phyloP scores from a whole-genome alignment of 1,140 invertebrate species.

The Hylaeus anthracinus region DNA sequence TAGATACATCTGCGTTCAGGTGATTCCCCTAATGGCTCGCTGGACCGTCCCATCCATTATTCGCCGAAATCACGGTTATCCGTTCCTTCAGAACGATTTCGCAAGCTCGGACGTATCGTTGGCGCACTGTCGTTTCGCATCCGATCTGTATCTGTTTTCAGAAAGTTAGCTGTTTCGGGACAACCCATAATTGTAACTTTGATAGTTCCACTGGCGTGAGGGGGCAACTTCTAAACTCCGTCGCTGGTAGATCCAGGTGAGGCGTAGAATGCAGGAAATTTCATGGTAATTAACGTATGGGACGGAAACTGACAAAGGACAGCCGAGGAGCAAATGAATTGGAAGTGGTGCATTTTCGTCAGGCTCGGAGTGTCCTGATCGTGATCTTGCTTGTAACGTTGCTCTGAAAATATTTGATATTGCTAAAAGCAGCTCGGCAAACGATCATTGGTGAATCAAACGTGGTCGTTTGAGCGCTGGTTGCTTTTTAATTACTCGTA shows the following conservation, averaged over 20 bases:
- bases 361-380: background rate
- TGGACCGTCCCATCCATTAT: too few species aligned
- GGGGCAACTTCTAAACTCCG: conserved; percentile 33
- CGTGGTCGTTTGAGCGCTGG: too few species aligned
- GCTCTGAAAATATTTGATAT: background rate
- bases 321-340: conserved; percentile 11
- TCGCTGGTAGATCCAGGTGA: conserved; percentile 2
- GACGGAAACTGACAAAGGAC: background rate
- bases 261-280: conserved; percentile 28
- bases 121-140: background rate
- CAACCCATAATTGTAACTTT: conserved; percentile 47
- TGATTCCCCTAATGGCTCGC: too few species aligned
- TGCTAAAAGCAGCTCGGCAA: background rate
- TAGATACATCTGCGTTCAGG: too few species aligned
- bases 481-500: too few species aligned
- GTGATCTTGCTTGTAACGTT: background rate
- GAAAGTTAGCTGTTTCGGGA: conserved; percentile 33
- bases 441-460: background rate
- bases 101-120: conserved; percentile 11
- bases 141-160: conserved; percentile 16
- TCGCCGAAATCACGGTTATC: background rate
- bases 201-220: background rate
- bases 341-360: conserved; percentile 8
- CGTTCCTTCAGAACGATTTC: conserved; percentile 9
- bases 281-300: conserved; percentile 35